Conservation (phyloP, 1,140 invertebrate species). For the Cheumatopsyche charites region DNA sequence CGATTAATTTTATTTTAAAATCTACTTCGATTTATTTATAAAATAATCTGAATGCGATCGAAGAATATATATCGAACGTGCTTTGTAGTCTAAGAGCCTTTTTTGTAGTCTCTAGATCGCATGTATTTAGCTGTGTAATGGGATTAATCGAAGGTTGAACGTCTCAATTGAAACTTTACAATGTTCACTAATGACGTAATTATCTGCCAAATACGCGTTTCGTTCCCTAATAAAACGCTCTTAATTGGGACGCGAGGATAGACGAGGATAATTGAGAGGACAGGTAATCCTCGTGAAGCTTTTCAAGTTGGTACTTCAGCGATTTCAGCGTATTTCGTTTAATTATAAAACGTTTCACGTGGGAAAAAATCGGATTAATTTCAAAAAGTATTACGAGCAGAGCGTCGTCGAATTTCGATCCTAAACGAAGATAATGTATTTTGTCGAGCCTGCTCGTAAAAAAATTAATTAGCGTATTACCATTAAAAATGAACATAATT, state of each 20-base stretch:
- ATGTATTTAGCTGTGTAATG: neutral
- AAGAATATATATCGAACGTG: neutral
- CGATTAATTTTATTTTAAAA: no score
- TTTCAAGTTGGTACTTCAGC: neutral
- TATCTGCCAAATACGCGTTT: neutral
- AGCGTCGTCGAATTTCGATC: no score
- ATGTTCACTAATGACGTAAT: constrained; percentile 3
- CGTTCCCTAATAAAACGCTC: neutral
- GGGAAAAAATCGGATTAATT: no score
- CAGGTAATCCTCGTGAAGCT: neutral
- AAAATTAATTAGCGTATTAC: no score
- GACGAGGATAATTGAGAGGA: constrained; percentile 9
- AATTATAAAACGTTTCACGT: no score
- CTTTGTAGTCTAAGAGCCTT: neutral
- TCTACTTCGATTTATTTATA: no score
- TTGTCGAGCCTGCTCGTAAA: no score
- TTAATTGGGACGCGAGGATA: constrained; percentile 13
- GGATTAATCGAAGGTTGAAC: neutral
- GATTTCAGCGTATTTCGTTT: no score
- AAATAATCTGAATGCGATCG: no score
- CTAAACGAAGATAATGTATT: no score
- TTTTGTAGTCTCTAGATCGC: neutral
- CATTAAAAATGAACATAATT: no score
- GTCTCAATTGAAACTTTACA: constrained; percentile 1
- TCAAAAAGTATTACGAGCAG: no score